Evolutionary conservation across 2,888 invertebrate genomes (phyloP), one percentile per base, ranked within the genome.

Genomic region (Eledona agricola): DNA sequence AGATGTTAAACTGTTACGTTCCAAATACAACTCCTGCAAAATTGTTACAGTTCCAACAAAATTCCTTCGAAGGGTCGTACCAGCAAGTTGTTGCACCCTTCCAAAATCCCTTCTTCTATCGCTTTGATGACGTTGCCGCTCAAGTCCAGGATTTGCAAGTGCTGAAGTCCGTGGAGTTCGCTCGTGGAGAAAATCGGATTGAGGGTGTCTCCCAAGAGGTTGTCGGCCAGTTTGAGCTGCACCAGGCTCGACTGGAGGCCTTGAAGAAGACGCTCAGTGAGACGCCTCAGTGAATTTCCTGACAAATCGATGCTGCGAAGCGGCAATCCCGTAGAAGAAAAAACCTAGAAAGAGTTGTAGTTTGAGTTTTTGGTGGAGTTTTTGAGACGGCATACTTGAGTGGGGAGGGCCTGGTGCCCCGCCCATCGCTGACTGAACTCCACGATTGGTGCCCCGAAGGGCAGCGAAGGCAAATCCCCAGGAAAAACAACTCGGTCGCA

Each of bases 111-210:
- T 68, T 92, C 92, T 69, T 94, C 93, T 42, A 95, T 80, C 0
- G 89, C 88, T 67, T 88, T 83, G 40, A 95, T 87, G 53, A 83
- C 84, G 70, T 95, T 95, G 4, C 87, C 87, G 40, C 89, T 88
- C 26, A 95, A 78, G 72, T 93, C 92, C 47, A 95, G 75, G 20
- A 88, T 76, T 67, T 85, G 83, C 43, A 94, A 78, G 52, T 86
- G 84, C 2, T 82, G 83, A 55, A 94, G 76, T 7, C 88, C 86
- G 62, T 90, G 89, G 55, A 94, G 86, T 74, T 93, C 93, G 16
- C 87, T 86, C 25, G 89, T 89, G 10, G 92, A 90, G 75, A 94
- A 94, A 60, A 94, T 92, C 0, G 94, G 94, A 76, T 93, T 94
- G 15, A 94, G 77, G 65, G 89, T 91, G 71, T 94, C 93, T 1